Base-by-base conservation (phyloP, 2,113 vertebrate genomes). In the Acanthochromis polyacanthus region DNA sequence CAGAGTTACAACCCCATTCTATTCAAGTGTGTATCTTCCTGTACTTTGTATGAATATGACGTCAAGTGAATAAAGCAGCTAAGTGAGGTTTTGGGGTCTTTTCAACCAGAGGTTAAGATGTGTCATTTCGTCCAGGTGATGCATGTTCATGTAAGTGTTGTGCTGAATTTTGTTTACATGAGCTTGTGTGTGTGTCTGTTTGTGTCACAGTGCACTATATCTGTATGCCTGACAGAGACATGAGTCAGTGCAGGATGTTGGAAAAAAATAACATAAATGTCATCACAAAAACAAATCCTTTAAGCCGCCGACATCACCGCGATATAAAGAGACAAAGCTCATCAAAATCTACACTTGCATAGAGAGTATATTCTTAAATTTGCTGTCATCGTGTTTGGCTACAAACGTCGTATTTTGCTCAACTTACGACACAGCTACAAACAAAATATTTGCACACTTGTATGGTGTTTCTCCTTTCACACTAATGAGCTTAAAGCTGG, bases 401-500 rank as follows among this genome's bases (percentile, higher is more conserved):
- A 28, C 68, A 17, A 68, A 63, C 19, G 45, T 36, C 80, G 15
- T 52, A 17, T 48, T 80, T 62, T 40, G 61, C 53, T 25, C 10
- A 14, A 20, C 59, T 68, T 53, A 73, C 81, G 68, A 71, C 60
- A 81, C 4, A 56, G 17, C 43, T 25, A 36, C 40, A 74, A 60
- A 70, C 30, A 58, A 56, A 71, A 30, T 75, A 73, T 83, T 66
- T 75, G 51, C 57, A 80, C 66, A 69, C 81, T 67, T 59, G 28
- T 67, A 36, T n/a, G 53, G 4, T 30, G 4, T n/a, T 22, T 65
- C n/a, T 71, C 16, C 51, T 61, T 80, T 71, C 48, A 60, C 75
- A 55, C n/a, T 81, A 88, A 85, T 77, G 50, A 68, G 77, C 74
- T 82, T 71, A 74, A 75, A 67, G 58, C 15, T 61, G 46, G 30